Conservation (phyloP, 2,888 invertebrate genomes). For the Acleris sparsana region DNA sequence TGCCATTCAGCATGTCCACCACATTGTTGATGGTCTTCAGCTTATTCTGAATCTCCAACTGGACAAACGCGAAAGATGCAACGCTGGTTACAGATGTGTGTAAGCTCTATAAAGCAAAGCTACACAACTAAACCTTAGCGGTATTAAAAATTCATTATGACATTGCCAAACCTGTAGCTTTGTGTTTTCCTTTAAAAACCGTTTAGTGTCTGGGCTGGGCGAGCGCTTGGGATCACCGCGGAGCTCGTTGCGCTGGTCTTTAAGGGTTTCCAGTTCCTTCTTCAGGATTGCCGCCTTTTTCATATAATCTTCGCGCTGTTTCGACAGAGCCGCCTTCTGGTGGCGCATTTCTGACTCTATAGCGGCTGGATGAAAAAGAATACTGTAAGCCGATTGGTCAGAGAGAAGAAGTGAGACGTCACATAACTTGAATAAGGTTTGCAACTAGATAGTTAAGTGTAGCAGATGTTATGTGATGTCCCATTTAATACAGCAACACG, state of each 20-base stretch:
- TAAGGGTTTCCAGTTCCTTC: conserved; percentile 90
- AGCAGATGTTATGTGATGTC: conserved; percentile 22
- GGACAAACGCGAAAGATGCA: conserved; percentile 51
- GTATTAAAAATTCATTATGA: background rate
- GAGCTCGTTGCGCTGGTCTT: conserved; percentile 91
- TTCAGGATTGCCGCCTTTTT: conserved; percentile 89
- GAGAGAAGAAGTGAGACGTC: conserved; percentile 44
- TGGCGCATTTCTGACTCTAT: conserved; percentile 92
- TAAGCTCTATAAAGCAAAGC: conserved; percentile 33
- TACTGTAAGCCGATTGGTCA: conserved; percentile 41
- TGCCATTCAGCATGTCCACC: conserved; percentile 93
- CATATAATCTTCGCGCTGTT: conserved; percentile 92
- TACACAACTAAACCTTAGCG: conserved; percentile 43
- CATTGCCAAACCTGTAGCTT: conserved; percentile 88
- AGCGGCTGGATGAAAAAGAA: conserved; percentile 74
- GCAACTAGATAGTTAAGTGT: background rate
- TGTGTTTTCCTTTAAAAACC: conserved; percentile 92
- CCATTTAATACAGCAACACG: conserved; percentile 25
- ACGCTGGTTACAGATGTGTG: conserved; percentile 31
- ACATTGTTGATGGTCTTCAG: conserved; percentile 93
- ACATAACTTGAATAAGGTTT: conserved; percentile 35
- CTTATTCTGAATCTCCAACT: conserved; percentile 91
- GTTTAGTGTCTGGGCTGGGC: conserved; percentile 89
- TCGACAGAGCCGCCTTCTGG: conserved; percentile 90
- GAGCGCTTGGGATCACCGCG: conserved; percentile 86